A percentile compares a stretch with the other conserved stretches of the same genome.
Conservation (phyloP, 2,888 invertebrate genomes). For the Heliconius ismenius region DNA sequence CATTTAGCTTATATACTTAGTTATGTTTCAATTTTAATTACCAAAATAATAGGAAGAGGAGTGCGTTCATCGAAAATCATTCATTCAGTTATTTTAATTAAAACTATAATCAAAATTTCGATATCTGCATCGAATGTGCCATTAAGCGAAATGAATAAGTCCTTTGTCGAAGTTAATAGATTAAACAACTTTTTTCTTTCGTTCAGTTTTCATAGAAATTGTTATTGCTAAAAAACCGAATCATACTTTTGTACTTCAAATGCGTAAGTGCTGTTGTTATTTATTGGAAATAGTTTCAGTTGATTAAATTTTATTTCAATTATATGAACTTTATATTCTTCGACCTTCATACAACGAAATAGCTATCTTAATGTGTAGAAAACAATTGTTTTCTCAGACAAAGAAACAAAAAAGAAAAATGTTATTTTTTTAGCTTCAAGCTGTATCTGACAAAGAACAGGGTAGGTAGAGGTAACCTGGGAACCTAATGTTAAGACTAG, state of each 20-base stretch:
- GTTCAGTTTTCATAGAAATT: not conserved
- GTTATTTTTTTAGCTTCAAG: too few relatives aligned
- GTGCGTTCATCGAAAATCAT: not conserved
- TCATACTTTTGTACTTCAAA: not conserved
- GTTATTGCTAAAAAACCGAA: not conserved
- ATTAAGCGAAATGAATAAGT: not conserved
- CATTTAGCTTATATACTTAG: not conserved
- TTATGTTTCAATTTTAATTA: constrained; percentile 1
- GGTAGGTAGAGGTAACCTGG: too few relatives aligned
- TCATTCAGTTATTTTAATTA: constrained; percentile 9
- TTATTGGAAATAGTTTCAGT: not conserved
- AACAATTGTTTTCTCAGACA: too few relatives aligned
- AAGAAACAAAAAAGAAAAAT: too few relatives aligned
- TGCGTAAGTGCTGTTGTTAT: not conserved
- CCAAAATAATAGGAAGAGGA: not conserved
- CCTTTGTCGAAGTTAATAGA: not conserved
- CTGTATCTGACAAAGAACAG: too few relatives aligned
- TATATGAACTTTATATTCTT: not conserved
- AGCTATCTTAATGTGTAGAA: not conserved
- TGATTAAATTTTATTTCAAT: not conserved
- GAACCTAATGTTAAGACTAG: too few relatives aligned
- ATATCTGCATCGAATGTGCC: not conserved
- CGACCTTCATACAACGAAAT: not conserved
- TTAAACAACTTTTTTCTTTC: not conserved
- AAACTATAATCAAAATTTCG: constrained; percentile 4